Evolutionary conservation across 2,113 vertebrate genomes (phyloP).

Genomic region (Benthochromis sp.): DNA sequence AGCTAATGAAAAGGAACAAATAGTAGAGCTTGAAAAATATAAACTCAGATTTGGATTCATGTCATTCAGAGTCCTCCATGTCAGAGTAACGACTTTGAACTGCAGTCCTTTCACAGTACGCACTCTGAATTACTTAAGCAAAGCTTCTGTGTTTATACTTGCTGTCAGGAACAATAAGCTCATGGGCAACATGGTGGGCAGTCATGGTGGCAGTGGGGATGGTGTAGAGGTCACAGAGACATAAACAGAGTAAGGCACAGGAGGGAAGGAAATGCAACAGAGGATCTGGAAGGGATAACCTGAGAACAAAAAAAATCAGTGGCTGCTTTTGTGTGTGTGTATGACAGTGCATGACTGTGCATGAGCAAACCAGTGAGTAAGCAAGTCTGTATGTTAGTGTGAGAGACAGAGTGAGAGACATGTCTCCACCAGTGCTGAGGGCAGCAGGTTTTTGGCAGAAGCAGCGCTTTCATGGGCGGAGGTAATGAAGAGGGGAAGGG

Average conservation of each 20-base stretch:
- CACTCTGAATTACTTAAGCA: conserved; percentile 4
- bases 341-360: not conserved
- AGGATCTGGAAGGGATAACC: not conserved
- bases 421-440: conserved; percentile 31
- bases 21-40: not conserved
- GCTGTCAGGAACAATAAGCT: conserved; percentile 49
- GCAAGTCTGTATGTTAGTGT: conserved; percentile 2
- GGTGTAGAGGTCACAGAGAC: conserved; percentile 1
- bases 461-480: not conserved
- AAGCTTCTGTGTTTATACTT: conserved; percentile 18
- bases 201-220: not conserved
- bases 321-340: not conserved
- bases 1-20: not conserved
- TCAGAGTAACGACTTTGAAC: not conserved
- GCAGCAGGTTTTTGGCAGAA: conserved; percentile 46
- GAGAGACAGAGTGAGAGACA: conserved; percentile 9
- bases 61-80: not conserved
- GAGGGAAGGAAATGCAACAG: not conserved
- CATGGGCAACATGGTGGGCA: conserved; percentile 7
- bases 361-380: not conserved
- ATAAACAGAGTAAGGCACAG: not conserved
- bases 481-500: not conserved
- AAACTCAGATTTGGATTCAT: not conserved
- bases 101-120: not conserved
- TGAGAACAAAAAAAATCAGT: not conserved